A percentile compares a stretch with the other conserved stretches of the same genome.
These are phyloP conservation scores for Anguilla megastoma DNA, from an alignment of 2,797 vertebrate species.

Conservation along the genomic window DNA sequence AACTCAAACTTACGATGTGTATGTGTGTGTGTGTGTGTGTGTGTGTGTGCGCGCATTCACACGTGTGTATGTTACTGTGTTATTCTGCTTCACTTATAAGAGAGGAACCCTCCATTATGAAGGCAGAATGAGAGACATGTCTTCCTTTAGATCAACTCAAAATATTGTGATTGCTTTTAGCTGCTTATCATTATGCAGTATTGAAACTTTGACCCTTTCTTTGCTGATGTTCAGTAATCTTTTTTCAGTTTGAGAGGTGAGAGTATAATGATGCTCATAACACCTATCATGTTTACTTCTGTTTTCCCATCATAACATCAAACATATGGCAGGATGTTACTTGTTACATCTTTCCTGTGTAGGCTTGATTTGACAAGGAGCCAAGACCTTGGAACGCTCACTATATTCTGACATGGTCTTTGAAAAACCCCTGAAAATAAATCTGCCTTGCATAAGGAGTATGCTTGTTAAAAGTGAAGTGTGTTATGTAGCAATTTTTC, in stretches of 20 bases:
- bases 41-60: no score
- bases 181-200: neutral
- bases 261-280: neutral
- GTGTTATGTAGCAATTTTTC: neutral
- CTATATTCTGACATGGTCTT: no score
- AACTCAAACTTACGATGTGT: no score
- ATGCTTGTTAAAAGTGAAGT: neutral
- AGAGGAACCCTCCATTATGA: neutral
- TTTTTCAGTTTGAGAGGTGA: neutral
- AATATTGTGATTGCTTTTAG: neutral
- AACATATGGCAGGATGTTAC: no score
- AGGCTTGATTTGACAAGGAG: no score
- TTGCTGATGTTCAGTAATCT: neutral
- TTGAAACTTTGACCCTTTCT: neutral
- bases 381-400: no score
- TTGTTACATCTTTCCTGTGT: no score
- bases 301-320: neutral
- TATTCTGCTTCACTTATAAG: neutral
- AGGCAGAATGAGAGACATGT: neutral
- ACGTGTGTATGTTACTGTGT: neutral
- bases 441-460: no score
- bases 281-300: neutral
- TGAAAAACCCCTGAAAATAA: no score
- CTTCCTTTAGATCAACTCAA: neutral
- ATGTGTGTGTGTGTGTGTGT: no score